A percentile compares a stretch with the other conserved stretches of the same genome.
Conservation (phyloP, 1,140 invertebrate genomes). For the Popillia japonica region DNA sequence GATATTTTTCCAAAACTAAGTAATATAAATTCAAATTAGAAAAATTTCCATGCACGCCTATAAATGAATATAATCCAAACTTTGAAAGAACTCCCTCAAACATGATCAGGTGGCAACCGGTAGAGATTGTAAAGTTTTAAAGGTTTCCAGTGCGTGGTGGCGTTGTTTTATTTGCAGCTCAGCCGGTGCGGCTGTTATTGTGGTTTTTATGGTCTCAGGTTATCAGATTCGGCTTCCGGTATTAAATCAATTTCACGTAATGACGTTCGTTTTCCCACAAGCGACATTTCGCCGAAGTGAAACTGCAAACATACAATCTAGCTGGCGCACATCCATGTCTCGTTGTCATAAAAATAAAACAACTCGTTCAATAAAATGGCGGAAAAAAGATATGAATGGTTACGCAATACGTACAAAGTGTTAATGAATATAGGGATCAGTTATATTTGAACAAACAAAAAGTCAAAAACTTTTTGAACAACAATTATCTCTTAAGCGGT, state of each 20-base stretch:
- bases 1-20: too few species aligned
- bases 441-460: too few species aligned
- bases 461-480: too few species aligned
- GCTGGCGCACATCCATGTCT: neutral
- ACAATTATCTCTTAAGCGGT: too few species aligned
- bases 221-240: conserved; percentile 23
- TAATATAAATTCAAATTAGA: too few species aligned
- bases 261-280: conserved; percentile 28
- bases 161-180: conserved; percentile 20
- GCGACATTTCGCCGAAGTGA: conserved; percentile 15
- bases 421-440: too few species aligned
- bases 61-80: too few species aligned
- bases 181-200: conserved; percentile 16
- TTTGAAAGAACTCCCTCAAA: too few species aligned
- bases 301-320: conserved; percentile 29
- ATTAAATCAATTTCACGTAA: conserved; percentile 28
- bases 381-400: neutral
- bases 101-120: conserved; percentile 11
- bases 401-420: neutral
- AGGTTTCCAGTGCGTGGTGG: conserved; percentile 8
- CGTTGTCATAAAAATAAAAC: conserved; percentile 10
- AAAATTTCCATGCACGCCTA: too few species aligned
- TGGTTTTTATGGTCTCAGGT: conserved; percentile 27
- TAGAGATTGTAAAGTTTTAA: neutral
- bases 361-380: conserved; percentile 6